A percentile compares a stretch with the other conserved stretches of the same genome.
Evolutionary conservation across 2,888 invertebrate genomes (phyloP).

Genomic region (Tetranychus truncatus): DNA sequence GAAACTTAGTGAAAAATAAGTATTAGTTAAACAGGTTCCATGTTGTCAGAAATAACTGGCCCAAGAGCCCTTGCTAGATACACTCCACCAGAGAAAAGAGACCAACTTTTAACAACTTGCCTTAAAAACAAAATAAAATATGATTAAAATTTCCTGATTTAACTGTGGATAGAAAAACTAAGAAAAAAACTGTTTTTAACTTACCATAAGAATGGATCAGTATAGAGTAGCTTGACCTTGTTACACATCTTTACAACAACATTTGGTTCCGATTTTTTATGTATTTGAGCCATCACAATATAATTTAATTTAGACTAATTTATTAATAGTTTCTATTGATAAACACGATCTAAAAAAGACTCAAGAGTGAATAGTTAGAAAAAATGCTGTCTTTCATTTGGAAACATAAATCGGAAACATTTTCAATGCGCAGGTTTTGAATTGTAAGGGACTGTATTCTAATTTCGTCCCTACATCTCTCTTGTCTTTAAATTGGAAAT

Average conservation of each 20-base stretch:
- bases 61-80: background rate
- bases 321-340: too few species aligned
- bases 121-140: background rate
- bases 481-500: too few species aligned
- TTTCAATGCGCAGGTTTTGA: too few species aligned
- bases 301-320: too few species aligned
- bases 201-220: background rate
- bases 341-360: too few species aligned
- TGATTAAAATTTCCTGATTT: background rate
- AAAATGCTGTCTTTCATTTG: too few species aligned
- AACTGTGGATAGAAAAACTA: background rate
- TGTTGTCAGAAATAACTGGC: background rate
- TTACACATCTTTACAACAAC: background rate
- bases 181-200: background rate
- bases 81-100: background rate
- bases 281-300: background rate
- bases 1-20: too few species aligned
- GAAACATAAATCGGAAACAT: too few species aligned
- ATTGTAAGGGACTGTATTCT: too few species aligned
- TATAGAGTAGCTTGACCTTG: background rate
- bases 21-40: background rate
- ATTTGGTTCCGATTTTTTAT: background rate
- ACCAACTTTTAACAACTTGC: constrained; percentile 7
- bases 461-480: too few species aligned
- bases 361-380: too few species aligned